phyloP scores from a whole-genome alignment of 1,140 invertebrate species.

The Megathymus violae region DNA sequence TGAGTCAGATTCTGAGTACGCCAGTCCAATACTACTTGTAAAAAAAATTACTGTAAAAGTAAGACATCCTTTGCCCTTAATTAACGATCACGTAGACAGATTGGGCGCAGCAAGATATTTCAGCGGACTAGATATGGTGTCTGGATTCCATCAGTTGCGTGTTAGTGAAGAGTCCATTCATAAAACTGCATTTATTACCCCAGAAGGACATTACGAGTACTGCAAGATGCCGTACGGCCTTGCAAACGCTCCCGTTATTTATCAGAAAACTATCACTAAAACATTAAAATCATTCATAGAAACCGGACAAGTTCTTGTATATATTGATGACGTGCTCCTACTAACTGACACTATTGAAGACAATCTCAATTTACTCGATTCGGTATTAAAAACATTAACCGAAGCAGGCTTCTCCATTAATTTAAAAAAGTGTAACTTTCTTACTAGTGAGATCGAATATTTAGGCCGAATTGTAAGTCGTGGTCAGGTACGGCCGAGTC shows the following conservation, averaged over 20 bases:
- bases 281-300: conserved; percentile 45
- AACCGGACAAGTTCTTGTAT: conserved; percentile 40
- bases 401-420: conserved; percentile 48
- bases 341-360: too few relatives aligned
- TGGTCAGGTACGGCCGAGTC: conserved; percentile 28
- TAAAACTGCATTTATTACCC: too few relatives aligned
- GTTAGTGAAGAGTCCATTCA: conserved; percentile 56
- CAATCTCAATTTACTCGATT: too few relatives aligned
- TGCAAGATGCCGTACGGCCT: conserved; percentile 78
- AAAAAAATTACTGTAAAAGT: conserved; percentile 59
- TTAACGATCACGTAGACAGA: conserved; percentile 49
- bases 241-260: conserved; percentile 67
- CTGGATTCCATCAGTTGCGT: conserved; percentile 61
- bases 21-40: conserved; percentile 58
- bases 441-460: conserved; percentile 16
- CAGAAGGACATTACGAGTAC: conserved; percentile 74
- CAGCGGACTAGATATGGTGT: conserved; percentile 75
- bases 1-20: conserved; percentile 53
- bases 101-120: conserved; percentile 54
- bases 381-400: conserved; percentile 31
- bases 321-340: conserved; percentile 17
- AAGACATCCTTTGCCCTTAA: conserved; percentile 57
- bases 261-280: conserved; percentile 66
- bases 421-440: conserved; percentile 49
- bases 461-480: conserved; percentile 5